These are phyloP conservation scores for Cyclina sinensis DNA, from an alignment of 1,140 invertebrate genomes.

Conservation along the genomic window DNA sequence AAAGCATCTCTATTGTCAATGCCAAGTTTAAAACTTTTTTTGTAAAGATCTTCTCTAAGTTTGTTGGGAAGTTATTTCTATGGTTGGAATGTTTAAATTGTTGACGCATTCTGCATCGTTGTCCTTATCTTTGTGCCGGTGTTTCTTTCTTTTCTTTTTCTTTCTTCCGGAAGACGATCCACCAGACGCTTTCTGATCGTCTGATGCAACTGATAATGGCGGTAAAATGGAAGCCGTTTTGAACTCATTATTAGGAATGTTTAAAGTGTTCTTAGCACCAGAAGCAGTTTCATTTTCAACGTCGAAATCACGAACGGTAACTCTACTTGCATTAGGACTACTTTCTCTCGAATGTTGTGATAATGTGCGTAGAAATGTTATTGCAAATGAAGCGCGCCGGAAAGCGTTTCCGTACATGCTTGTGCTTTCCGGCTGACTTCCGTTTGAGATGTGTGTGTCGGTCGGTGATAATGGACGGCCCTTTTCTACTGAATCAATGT, in stretches of 20 bases:
- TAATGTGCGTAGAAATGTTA: constrained; percentile 70
- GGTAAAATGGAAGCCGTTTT: neutral
- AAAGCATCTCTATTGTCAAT: no score
- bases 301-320: constrained; percentile 1
- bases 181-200: neutral
- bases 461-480: constrained; percentile 71
- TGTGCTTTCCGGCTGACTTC: constrained; percentile 76
- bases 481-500: constrained; percentile 59
- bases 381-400: constrained; percentile 75
- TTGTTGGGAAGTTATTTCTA: constrained; percentile 43
- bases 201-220: neutral
- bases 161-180: neutral
- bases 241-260: neutral
- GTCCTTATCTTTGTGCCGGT: neutral
- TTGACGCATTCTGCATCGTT: neutral
- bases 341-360: constrained; percentile 56
- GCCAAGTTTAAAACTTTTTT: no score
- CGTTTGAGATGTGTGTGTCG: constrained; percentile 73
- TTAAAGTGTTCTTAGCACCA: constrained; percentile 1
- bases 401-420: constrained; percentile 81
- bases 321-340: constrained; percentile 35
- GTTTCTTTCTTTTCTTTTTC: constrained; percentile 43
- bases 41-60: neutral
- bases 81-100: constrained; percentile 43
- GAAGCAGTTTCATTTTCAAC: neutral